phyloP scores from a whole-genome alignment of 2,797 vertebrate species.

The Amphiprion clarkii region DNA sequence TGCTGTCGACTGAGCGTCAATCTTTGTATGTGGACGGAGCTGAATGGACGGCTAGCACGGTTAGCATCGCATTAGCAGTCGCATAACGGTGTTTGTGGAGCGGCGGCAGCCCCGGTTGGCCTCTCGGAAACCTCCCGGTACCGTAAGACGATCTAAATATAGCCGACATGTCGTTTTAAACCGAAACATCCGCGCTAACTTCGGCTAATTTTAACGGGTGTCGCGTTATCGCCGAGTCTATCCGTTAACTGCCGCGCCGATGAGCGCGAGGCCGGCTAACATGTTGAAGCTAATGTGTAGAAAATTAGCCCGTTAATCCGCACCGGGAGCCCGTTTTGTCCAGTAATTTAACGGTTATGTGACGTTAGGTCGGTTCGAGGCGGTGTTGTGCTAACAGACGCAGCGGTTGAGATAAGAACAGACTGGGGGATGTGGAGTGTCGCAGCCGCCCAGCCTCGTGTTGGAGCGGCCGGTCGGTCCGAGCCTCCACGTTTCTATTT shows the following conservation, averaged over 20 bases:
- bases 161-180: too few species aligned
- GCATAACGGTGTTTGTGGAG: constrained; percentile 30
- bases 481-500: too few species aligned
- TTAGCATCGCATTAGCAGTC: constrained; percentile 38
- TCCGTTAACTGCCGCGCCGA: constrained; percentile 30
- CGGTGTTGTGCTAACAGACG: background rate
- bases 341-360: too few species aligned
- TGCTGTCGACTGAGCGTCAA: constrained; percentile 11
- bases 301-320: background rate
- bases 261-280: constrained; percentile 48
- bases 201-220: background rate
- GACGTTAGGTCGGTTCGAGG: background rate
- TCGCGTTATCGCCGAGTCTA: background rate
- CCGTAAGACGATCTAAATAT: background rate
- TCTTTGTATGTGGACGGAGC: constrained; percentile 16
- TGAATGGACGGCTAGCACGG: constrained; percentile 48
- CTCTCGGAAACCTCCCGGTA: too few species aligned
- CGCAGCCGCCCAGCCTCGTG: constrained; percentile 60
- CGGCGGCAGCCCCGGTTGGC: background rate
- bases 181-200: too few species aligned
- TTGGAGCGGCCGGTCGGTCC: constrained; percentile 8
- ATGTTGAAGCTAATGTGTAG: background rate
- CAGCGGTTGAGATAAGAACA: too few species aligned
- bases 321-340: too few species aligned
- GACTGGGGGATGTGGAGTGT: background rate